Conservation (phyloP, 2,113 vertebrate genomes). For the Cynopterus brachyotis region DNA sequence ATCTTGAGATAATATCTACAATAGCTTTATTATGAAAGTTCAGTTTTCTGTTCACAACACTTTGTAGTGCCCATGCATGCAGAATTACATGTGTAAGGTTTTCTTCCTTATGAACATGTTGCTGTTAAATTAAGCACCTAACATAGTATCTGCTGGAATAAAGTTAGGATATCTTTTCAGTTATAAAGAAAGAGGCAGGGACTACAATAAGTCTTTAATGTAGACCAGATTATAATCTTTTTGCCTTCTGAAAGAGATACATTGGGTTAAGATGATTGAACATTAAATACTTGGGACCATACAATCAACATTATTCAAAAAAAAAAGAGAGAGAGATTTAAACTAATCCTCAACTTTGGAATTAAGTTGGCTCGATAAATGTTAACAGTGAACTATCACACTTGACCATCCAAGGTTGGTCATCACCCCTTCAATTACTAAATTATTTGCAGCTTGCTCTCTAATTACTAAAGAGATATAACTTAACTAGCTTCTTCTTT, state of each 20-base stretch:
- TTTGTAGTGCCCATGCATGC: constrained; percentile 28
- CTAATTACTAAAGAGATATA: constrained; percentile 18
- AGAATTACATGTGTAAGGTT: constrained; percentile 52
- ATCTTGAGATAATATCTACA: constrained; percentile 56
- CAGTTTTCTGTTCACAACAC: constrained; percentile 42
- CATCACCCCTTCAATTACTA: background rate
- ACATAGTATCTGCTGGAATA: constrained; percentile 13
- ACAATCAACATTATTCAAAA: constrained; percentile 12
- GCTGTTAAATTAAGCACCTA: constrained; percentile 47
- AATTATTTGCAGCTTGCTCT: background rate
- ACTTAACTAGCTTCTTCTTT: constrained; percentile 6
- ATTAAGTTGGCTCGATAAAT: constrained; percentile 41
- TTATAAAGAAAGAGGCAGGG: constrained; percentile 17
- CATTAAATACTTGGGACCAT: background rate
- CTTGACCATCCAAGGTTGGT: background rate
- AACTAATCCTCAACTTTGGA: constrained; percentile 14
- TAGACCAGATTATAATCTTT: background rate
- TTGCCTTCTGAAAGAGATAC: constrained; percentile 29
- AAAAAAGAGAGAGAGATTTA: constrained; percentile 25
- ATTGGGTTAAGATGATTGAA: constrained; percentile 24
- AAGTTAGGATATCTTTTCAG: constrained; percentile 24
- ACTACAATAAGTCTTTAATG: constrained; percentile 5
- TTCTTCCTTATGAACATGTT: constrained; percentile 21
- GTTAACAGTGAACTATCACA: background rate
- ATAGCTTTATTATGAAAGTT: constrained; percentile 49